Base-by-base conservation (phyloP, 2,888 invertebrate genomes). In the Eretmocerus hayati region DNA sequence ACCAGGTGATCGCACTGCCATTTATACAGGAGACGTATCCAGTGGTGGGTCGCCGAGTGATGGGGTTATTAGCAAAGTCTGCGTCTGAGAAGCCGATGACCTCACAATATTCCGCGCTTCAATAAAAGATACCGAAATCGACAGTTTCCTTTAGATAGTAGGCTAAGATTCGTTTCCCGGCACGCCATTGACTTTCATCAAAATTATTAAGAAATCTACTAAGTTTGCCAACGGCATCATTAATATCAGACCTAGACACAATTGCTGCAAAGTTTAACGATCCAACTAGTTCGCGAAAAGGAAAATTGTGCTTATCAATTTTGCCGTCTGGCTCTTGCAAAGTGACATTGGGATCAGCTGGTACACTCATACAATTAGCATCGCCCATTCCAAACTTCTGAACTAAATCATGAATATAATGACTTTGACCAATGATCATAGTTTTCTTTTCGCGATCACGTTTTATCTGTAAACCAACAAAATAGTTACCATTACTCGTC, bases 231-330 rank as follows among this genome's bases (percentile, higher is more conserved):
- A 47, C 47, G 5, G 44, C 35, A 22, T 40, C 43, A 1, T 33
- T 20, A 4, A 49, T 20, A 16, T 49, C 48, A 2, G 44, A 41
- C 8, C 44, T 16, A n/a, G 35, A 26, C 5, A 33, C 41, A 22
- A 19, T 49, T 2, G 31, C 31, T 5, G 33, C 3, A 23, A 40
- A 49, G 33, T 44, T 40, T 20, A 42, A 21, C 21, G 41, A 31
- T 4, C 41, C 32, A 3, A 42, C 21, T 9, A 42, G 20, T 18
- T 41, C 11, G 4, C 30, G 26, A 41, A 15, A 30, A 5, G 40
- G 40, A 4, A 30, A 35, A 9, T 15, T 13, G 3, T 35, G 11
- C 19, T 9, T 19, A 5, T 33, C 33, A 15, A n/a, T 22, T 8
- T 3, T 13, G 4, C 9, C 19, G 2, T 30, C n/a, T 8, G 18